Conservation (phyloP, 2,888 invertebrate species). For the Clanis bilineata region DNA sequence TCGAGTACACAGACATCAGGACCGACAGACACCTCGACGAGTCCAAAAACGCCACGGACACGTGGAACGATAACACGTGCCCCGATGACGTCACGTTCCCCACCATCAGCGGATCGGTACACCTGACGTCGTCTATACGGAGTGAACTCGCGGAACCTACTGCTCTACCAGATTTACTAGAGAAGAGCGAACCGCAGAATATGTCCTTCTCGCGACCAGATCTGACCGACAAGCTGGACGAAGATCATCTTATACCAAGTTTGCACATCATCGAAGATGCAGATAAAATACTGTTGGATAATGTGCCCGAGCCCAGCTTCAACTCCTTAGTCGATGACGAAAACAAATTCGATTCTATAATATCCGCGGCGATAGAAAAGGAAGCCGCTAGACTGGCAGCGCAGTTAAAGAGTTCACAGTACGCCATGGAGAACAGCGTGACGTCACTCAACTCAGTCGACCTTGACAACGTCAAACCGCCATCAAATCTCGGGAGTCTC, state of each 20-base stretch:
- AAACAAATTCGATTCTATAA: constrained; percentile 82
- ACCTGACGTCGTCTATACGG: constrained; percentile 86
- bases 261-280: constrained; percentile 39
- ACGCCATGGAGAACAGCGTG: constrained; percentile 81
- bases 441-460: constrained; percentile 85
- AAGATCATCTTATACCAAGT: constrained; percentile 33
- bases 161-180: constrained; percentile 69
- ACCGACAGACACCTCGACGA: constrained; percentile 40
- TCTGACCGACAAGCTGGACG: constrained; percentile 60
- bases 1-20: constrained; percentile 63
- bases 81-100: constrained; percentile 92
- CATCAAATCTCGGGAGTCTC: constrained; percentile 88
- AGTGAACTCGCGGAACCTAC: constrained; percentile 65
- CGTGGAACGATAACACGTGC: constrained; percentile 91
- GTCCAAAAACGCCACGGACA: constrained; percentile 76
- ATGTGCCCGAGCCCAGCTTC: constrained; percentile 59
- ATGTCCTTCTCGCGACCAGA: constrained; percentile 60
- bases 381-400: constrained; percentile 87
- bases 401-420: constrained; percentile 56
- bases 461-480: constrained; percentile 88
- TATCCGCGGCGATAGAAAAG: constrained; percentile 87
- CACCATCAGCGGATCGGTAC: constrained; percentile 89
- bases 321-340: constrained; percentile 75
- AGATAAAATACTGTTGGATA: constrained; percentile 46
- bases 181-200: constrained; percentile 56